These are phyloP conservation scores for Microvelia longipes DNA, from an alignment of 1,140 invertebrate genomes.

Conservation along the genomic window DNA sequence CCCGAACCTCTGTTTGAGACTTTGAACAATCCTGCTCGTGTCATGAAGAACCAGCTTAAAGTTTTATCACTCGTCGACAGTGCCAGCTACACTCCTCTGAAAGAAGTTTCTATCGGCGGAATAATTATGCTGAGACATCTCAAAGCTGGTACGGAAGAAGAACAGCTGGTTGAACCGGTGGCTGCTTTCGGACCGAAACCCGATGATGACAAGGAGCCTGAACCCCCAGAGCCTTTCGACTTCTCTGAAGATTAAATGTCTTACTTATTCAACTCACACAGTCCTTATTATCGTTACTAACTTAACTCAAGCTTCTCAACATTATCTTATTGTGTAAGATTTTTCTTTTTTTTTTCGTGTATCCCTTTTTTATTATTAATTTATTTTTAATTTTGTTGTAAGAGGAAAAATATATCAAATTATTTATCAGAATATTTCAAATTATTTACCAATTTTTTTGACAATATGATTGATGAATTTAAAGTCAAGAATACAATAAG, in stretches of 20 bases:
- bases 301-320: too few species aligned
- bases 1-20: conserved; percentile 82
- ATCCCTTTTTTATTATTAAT: too few species aligned
- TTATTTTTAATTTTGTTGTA: too few species aligned
- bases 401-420: too few species aligned
- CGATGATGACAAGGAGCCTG: conserved; percentile 89
- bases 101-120: conserved; percentile 84
- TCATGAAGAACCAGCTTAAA: conserved; percentile 85
- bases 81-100: conserved; percentile 66
- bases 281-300: too few species aligned
- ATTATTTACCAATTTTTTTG: too few species aligned
- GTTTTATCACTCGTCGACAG: conserved; percentile 66
- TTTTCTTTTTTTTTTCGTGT: too few species aligned
- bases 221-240: conserved; percentile 93
- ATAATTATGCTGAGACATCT: conserved; percentile 85
- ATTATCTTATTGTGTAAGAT: too few species aligned
- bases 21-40: conserved; percentile 81
- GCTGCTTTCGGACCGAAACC: conserved; percentile 86
- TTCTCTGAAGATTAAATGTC: conserved; percentile 75
- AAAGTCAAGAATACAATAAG: too few species aligned
- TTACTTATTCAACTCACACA: too few species aligned
- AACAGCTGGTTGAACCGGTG: conserved; percentile 86
- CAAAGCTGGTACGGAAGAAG: conserved; percentile 58
- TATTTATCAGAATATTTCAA: too few species aligned
- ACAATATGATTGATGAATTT: too few species aligned